Base-by-base conservation (phyloP, 2,113 vertebrate genomes). In the Gadus macrocephalus region DNA sequence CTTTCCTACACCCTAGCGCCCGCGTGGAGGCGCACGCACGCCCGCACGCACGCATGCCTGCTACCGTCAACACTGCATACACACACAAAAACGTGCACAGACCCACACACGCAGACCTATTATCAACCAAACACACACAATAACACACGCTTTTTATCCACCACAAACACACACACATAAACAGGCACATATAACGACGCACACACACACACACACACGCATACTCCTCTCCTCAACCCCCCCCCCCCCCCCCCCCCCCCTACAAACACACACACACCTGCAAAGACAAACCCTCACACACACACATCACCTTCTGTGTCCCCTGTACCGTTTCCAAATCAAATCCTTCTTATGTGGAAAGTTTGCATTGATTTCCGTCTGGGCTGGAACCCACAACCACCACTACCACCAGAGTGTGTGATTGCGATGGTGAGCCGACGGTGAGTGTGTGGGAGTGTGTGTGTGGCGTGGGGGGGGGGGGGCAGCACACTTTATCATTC, bases 351-450 rank as follows among this genome's bases (percentile, higher is more conserved):
- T 69, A 76, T 75, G 82, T 80, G 81, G 78, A 83, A 87, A 83
- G 78, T 85, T 82, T 66, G 63, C 82, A 88, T 84, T 78, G 83
- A 88, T 88, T 86, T 87, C 69, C n/a, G 75, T 70, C 77, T 53
- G 66, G 71, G 42, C 76, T 66, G 62, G 83, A 75, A 75, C 78
- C 78, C 83, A 71, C 38, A 16, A n/a, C 42, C 42, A 49, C 12
- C 42, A 49, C 42, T 9, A 49, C 42, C 42, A 12, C 42, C 55
- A n/a, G 55, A 7, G 55, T n/a, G 55, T 58, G 55, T 17, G 55
- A 16, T 14, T 16, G 53, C 53, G 53, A n/a, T 58, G 55, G 64
- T 79, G 83, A 78, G 67, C 58, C 77, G 63, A 63, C 68, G 79
- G 38, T 71, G 75, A 78, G 11, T 69, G 74, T 66, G 75, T 65